Percentiles rank a stretch among this genome's conserved stretches.
Evolutionary conservation across 1,140 invertebrate species (phyloP).

Genomic region (Triops cancriformis): DNA sequence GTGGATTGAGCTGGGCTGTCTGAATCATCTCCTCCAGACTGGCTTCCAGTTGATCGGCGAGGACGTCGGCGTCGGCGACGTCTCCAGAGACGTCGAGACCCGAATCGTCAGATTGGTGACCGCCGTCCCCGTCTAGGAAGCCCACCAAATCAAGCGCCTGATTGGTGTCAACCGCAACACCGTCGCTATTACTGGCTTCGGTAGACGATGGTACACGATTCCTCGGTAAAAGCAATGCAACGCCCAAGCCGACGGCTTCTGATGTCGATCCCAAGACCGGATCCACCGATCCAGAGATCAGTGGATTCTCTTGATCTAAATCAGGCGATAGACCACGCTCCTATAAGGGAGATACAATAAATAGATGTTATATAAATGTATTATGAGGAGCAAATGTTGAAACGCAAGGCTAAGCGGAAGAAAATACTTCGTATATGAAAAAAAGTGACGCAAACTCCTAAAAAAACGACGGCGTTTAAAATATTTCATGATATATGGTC

Average conservation of each 20-base stretch:
- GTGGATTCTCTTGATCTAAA: conserved; percentile 14
- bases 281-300: conserved; percentile 6
- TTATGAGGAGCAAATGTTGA: not conserved
- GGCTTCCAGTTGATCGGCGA: conserved; percentile 34
- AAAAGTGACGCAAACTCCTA: no score
- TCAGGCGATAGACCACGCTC: conserved; percentile 13
- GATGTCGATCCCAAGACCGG: conserved; percentile 19
- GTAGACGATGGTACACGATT: not conserved
- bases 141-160: not conserved
- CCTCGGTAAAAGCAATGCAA: not conserved
- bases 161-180: not conserved
- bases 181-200: not conserved
- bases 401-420: no score
- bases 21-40: conserved; percentile 54
- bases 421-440: no score
- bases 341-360: not conserved
- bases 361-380: not conserved
- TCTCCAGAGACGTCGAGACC: not conserved
- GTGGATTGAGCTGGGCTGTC: conserved; percentile 52
- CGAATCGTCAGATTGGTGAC: conserved; percentile 2
- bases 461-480: no score
- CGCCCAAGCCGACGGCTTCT: not conserved
- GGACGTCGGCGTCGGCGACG: conserved; percentile 26
- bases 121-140: conserved; percentile 4
- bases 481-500: no score